A percentile compares a stretch with the other conserved stretches of the same genome.
phyloP scores from a whole-genome alignment of 2,113 vertebrate species.

The Neogobius melanostomus region DNA sequence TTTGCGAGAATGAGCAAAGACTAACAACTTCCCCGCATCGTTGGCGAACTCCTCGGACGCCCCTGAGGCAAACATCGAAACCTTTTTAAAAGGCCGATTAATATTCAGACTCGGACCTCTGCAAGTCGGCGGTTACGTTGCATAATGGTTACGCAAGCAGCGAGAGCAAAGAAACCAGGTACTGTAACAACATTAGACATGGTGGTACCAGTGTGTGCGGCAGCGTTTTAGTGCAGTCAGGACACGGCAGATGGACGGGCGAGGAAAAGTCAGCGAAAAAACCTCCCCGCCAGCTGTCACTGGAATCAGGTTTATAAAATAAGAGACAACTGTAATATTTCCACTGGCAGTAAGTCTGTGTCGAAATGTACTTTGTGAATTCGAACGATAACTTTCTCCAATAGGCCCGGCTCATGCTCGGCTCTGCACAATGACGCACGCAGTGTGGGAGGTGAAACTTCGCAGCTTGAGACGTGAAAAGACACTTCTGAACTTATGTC shows the following conservation, averaged over 20 bases:
- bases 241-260: background rate
- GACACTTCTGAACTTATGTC: conserved; percentile 8
- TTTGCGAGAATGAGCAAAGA: conserved; percentile 39
- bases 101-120: conserved; percentile 50
- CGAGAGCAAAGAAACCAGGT: conserved; percentile 39
- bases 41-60: conserved; percentile 58
- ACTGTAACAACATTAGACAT: conserved; percentile 27
- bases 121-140: conserved; percentile 37
- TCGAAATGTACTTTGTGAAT: background rate
- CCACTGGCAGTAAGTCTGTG: background rate
- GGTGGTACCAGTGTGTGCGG: conserved; percentile 12
- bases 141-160: conserved; percentile 53
- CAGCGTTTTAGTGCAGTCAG: background rate
- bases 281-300: conserved; percentile 14
- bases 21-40: conserved; percentile 8
- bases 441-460: conserved; percentile 14
- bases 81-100: conserved; percentile 60
- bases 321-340: background rate
- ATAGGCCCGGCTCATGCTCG: background rate
- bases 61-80: conserved; percentile 40
- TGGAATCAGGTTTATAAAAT: background rate
- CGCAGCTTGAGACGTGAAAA: conserved; percentile 4
- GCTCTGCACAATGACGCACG: background rate
- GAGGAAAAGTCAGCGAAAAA: conserved; percentile 8
- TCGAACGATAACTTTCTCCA: background rate